Evolutionary conservation across 2,888 invertebrate species (phyloP), one percentile per base, ranked within the genome.

Genomic region (Galeopsomyia nigrocyanea): DNA sequence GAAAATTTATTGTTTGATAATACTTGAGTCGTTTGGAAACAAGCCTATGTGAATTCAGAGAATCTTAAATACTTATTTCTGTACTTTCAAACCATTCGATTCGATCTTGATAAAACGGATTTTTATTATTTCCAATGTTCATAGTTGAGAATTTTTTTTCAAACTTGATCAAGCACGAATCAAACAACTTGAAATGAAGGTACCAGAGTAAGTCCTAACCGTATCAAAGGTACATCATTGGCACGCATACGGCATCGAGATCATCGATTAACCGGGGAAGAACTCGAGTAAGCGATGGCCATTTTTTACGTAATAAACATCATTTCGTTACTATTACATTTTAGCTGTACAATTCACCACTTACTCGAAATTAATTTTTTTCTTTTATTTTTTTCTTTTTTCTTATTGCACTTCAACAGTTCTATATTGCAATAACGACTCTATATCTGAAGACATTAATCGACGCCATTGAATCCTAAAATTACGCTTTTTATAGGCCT

Each of bases 401-500:
- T 58, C 17, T 39, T 65, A 63, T 76, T 70, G 66, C 73, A 73
- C 63, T 62, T 65, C 53, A 55, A 68, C 47, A 68, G 63, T 68
- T 71, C 66, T 68, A 65, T 61, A 68, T 71, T 68, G 68, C 68
- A 57, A 68, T 71, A 71, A 68, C 62, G 49, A 68, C n/a, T 14
- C 69, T 74, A 76, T 76, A 76, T 77, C 75, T 79, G 79, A 79
- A 80, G 77, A 79, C 79, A 79, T 78, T 78, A 78, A 79, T 79
- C 79, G 79, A 81, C 78, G 77, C 76, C 78, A 78, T 68, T 75
- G 76, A 72, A 66, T 67, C 74, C 77, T 81, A 79, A 79, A 77
- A 77, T 80, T 80, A 81, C 78, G 71, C 61, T 74, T 74, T 39
- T 39, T 68, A 78, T 81, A 81, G 81, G 81, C 81, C 81, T 81